Base-by-base conservation (phyloP, 2,888 invertebrate species). In the Sepioteuthis lessoniana region DNA sequence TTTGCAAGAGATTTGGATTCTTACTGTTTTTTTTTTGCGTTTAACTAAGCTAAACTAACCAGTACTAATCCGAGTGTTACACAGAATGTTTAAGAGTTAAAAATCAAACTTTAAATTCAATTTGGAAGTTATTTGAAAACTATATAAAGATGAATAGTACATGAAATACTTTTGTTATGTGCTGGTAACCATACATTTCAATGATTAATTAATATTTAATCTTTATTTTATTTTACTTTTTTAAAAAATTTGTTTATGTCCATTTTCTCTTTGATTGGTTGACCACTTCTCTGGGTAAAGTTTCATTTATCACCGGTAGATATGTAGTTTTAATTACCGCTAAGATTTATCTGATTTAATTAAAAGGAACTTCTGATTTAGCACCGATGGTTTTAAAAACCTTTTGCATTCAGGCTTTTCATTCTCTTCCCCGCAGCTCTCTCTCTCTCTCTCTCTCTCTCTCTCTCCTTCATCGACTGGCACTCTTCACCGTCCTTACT, bases 231-330 rank as follows among this genome's bases (percentile, higher is more conserved):
- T n/a, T 16, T 35, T 76, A n/a, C 16, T 35, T 76, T 76, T 76
- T 10, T 31, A n/a, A n/a, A n/a, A n/a, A n/a, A 1, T 2, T 60
- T 8, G 21, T 76, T 1, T 76, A 28, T 55, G 55, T 55, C 28
- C 28, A 13, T 35, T 8, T 76, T 76, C 76, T n/a, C 76, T 16
- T 76, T 76, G 10, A 35, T 76, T 76, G n/a, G n/a, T 76, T 76
- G 76, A 76, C 76, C 76, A 76, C 76, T n/a, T n/a, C n/a, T n/a
- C n/a, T 76, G n/a, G 76, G 76, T 76, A n/a, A 76, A 76, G 76
- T 76, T 76, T 76, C 76, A 76, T 76, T n/a, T 76, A 76, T 76
- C 76, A 76, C n/a, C 76, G 76, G 25, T 76, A 76, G 76, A 76
- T 76, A n/a, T 76, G n/a, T 35, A 76, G 76, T 76, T 76, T n/a